Conservation (phyloP, 2,888 invertebrate genomes). For the Dryocosmus kuriphilus region DNA sequence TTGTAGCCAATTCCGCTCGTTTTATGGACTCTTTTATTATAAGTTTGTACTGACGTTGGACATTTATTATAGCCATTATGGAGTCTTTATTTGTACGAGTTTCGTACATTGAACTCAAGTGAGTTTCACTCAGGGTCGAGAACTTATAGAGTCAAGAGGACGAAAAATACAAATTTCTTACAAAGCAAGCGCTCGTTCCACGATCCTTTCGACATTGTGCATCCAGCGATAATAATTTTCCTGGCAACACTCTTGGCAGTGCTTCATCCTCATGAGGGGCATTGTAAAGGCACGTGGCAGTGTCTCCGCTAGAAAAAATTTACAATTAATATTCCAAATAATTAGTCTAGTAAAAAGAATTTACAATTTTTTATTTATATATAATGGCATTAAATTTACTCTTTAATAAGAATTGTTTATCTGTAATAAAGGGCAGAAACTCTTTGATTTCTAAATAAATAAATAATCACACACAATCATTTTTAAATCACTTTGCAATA, state of each 20-base stretch:
- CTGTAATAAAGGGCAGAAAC: too few species aligned
- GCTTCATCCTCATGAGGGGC: constrained; percentile 96
- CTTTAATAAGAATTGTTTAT: too few species aligned
- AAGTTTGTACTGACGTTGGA: constrained; percentile 26
- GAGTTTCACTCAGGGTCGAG: constrained; percentile 34
- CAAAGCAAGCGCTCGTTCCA: constrained; percentile 91
- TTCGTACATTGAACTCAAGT: constrained; percentile 16
- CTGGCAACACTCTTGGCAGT: constrained; percentile 91
- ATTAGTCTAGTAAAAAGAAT: background rate
- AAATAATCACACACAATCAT: too few species aligned
- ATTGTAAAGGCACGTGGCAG: constrained; percentile 95
- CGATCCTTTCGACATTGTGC: constrained; percentile 95
- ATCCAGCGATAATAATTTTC: constrained; percentile 92
- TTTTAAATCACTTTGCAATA: too few species aligned
- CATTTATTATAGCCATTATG: constrained; percentile 32
- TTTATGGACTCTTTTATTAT: constrained; percentile 36
- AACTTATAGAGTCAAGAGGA: constrained; percentile 32
- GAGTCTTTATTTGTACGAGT: constrained; percentile 4
- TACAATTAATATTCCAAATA: background rate
- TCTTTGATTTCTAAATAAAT: too few species aligned
- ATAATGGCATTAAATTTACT: too few species aligned
- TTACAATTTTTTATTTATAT: too few species aligned
- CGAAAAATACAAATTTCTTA: constrained; percentile 75
- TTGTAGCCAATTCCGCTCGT: background rate
- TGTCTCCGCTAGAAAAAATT: constrained; percentile 87